A percentile compares a stretch with the other conserved stretches of the same genome.
These are phyloP conservation scores for Jordanella pulchra DNA, from an alignment of 2,797 vertebrate species.

Conservation along the genomic window DNA sequence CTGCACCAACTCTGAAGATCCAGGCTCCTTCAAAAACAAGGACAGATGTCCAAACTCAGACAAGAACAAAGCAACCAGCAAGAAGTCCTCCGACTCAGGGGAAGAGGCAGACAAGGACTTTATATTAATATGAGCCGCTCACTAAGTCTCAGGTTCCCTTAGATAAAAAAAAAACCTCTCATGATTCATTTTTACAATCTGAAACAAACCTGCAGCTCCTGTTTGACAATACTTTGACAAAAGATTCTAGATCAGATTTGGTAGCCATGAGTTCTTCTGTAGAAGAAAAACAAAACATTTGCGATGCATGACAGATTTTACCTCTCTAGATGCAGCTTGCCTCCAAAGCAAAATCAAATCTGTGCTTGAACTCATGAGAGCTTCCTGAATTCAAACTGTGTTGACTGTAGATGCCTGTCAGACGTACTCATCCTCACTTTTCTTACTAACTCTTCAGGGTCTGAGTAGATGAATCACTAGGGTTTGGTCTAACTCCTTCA, in stretches of 20 bases:
- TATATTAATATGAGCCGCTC: constrained; percentile 86
- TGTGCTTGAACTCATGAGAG: constrained; percentile 51
- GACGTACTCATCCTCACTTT: constrained; percentile 9
- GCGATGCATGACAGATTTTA: constrained; percentile 15
- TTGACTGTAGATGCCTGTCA: constrained; percentile 13
- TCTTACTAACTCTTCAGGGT: constrained; percentile 15
- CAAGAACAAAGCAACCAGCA: constrained; percentile 78
- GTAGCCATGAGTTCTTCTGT: constrained; percentile 32
- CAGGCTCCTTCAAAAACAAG: constrained; percentile 78
- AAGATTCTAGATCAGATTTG: constrained; percentile 30
- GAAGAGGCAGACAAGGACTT: constrained; percentile 92
- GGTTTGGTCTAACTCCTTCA: not conserved
- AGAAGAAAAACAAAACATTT: constrained; percentile 36
- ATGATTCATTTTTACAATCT: constrained; percentile 36
- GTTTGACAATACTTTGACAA: constrained; percentile 30
- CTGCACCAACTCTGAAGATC: constrained; percentile 79
- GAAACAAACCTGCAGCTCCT: constrained; percentile 17
- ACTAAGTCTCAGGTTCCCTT: constrained; percentile 24
- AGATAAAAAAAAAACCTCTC: constrained; percentile 17
- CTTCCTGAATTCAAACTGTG: constrained; percentile 52
- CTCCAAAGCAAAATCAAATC: constrained; percentile 52
- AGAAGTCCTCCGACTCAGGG: constrained; percentile 88
- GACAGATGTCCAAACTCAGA: constrained; percentile 75
- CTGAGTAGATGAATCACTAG: constrained; percentile 9
- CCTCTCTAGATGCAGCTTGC: not conserved